Percentiles rank a stretch among this genome's conserved stretches.
These are phyloP conservation scores for Patella pellucida DNA, from an alignment of 2,888 invertebrate species.

Conservation along the genomic window DNA sequence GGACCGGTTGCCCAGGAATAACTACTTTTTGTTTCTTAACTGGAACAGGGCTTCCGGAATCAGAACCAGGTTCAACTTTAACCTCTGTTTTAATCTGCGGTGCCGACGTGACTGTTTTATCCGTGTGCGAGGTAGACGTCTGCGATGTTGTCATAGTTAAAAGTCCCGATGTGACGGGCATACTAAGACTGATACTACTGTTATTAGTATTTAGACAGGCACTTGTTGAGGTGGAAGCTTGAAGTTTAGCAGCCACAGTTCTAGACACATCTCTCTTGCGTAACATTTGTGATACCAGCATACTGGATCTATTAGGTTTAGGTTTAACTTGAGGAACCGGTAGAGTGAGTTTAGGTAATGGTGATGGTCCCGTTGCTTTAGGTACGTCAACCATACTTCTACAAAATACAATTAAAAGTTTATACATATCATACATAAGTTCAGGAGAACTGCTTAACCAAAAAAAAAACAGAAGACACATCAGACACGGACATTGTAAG, in stretches of 20 bases:
- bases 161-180: neutral
- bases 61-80: slow-evolving; percentile 27
- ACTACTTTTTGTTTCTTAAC: slow-evolving; percentile 32
- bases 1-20: slow-evolving; percentile 26
- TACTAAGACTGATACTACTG: slow-evolving; percentile 1
- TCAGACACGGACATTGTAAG: too few species aligned
- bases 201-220: slow-evolving; percentile 8
- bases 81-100: neutral
- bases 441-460: neutral
- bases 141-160: neutral
- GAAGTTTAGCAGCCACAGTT: slow-evolving; percentile 35
- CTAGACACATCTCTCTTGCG: slow-evolving; percentile 57
- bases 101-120: neutral
- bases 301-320: slow-evolving; percentile 26
- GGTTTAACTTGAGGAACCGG: slow-evolving; percentile 34
- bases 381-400: slow-evolving; percentile 53
- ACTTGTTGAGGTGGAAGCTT: neutral
- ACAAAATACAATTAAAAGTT: slow-evolving; percentile 16
- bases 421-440: neutral
- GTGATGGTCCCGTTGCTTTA: slow-evolving; percentile 55
- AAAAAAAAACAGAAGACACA: neutral
- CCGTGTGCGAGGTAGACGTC: neutral
- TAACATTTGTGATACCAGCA: slow-evolving; percentile 61
- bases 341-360: slow-evolving; percentile 23
- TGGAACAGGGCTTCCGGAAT: slow-evolving; percentile 30